Conservation (phyloP, 2,888 invertebrate genomes). For the Cantharis nigra region DNA sequence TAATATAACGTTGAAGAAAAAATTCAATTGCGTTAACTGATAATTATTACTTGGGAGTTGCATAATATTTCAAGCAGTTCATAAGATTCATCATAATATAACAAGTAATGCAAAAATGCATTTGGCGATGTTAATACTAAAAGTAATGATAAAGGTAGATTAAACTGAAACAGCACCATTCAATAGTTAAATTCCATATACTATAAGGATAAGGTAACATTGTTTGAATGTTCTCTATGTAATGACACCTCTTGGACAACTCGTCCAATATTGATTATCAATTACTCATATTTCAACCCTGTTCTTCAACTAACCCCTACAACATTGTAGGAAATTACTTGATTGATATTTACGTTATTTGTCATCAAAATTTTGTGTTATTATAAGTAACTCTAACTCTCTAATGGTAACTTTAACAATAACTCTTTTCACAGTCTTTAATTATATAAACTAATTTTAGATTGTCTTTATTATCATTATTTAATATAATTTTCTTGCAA, state of each 20-base stretch:
- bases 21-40: neutral
- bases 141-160: neutral
- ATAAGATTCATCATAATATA: neutral
- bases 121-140: too few relatives aligned
- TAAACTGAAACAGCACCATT: neutral
- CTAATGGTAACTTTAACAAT: slow-evolving; percentile 2
- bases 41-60: neutral
- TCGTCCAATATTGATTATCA: slow-evolving; percentile 53
- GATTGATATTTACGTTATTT: slow-evolving; percentile 45
- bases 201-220: slow-evolving; percentile 37
- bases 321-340: slow-evolving; percentile 31
- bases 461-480: neutral
- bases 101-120: neutral
- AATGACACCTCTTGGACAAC: slow-evolving; percentile 48
- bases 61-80: neutral
- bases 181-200: neutral
- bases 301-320: slow-evolving; percentile 39
- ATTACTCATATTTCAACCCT: slow-evolving; percentile 52
- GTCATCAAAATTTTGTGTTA: slow-evolving; percentile 39
- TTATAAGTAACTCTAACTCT: slow-evolving; percentile 37
- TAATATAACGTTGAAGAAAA: neutral
- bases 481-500: neutral
- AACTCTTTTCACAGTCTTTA: neutral
- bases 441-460: neutral
- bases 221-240: slow-evolving; percentile 45